A percentile compares a stretch with the other conserved stretches of the same genome.
Evolutionary conservation across 2,797 vertebrate species (phyloP).

Genomic region (Anguilla obscura): DNA sequence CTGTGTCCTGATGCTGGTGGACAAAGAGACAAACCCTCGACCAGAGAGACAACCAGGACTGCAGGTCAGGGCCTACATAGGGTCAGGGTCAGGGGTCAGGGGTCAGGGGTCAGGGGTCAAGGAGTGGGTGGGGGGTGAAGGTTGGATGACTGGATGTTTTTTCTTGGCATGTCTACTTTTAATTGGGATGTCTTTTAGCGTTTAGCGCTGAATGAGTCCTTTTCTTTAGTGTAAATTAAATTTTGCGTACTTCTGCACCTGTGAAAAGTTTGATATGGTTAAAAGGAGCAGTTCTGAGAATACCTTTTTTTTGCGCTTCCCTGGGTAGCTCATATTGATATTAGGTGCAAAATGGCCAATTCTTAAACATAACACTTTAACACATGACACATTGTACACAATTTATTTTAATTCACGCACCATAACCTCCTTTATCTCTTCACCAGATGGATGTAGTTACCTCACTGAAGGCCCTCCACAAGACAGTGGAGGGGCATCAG

Average conservation of each 20-base stretch:
- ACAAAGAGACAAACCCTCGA: slow-evolving; percentile 71
- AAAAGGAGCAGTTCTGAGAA: too few species aligned
- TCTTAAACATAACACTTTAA: too few species aligned
- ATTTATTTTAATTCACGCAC: too few species aligned
- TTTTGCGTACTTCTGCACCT: too few species aligned
- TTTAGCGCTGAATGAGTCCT: not conserved
- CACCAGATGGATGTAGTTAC: slow-evolving; percentile 84
- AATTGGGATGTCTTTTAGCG: not conserved
- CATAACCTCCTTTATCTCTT: not conserved
- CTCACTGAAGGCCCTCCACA: slow-evolving; percentile 82
- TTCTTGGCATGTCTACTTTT: not conserved
- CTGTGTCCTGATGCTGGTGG: slow-evolving; percentile 75
- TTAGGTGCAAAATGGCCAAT: too few species aligned
- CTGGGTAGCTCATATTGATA: too few species aligned
- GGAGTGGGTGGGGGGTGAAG: too few species aligned
- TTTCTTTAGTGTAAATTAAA: not conserved
- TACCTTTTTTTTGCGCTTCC: too few species aligned
- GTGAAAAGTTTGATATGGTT: too few species aligned
- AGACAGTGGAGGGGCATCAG: slow-evolving; percentile 81
- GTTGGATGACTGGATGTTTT: not conserved
- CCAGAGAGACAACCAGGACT: slow-evolving; percentile 72
- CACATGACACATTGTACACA: too few species aligned
- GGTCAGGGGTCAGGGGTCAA: not conserved
- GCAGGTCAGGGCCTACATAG: slow-evolving; percentile 71
- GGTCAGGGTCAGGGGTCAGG: not conserved